phyloP scores from a whole-genome alignment of 2,888 invertebrate species.

The Campoplex capitator region DNA sequence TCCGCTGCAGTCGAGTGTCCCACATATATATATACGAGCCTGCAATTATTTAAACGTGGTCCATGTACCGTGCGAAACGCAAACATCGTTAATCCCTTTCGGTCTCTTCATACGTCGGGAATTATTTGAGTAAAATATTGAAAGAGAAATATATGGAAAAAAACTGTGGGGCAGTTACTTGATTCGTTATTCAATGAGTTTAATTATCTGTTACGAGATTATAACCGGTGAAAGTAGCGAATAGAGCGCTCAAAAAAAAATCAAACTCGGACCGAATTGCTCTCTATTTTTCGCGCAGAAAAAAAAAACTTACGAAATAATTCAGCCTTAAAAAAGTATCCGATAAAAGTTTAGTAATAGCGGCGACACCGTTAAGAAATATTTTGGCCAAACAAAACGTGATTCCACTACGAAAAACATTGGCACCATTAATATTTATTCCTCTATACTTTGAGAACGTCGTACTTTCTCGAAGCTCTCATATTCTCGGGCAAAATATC shows the following conservation, averaged over 20 bases:
- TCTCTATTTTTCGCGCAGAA: neutral
- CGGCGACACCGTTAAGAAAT: neutral
- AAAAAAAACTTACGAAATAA: neutral
- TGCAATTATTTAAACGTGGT: slow-evolving; percentile 27
- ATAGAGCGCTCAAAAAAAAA: neutral
- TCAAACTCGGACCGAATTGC: neutral
- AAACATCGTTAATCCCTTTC: slow-evolving; percentile 19
- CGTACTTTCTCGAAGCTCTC: slow-evolving; percentile 28
- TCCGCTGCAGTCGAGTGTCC: slow-evolving; percentile 31
- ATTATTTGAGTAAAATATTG: neutral
- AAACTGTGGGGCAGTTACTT: neutral
- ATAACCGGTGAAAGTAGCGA: neutral
- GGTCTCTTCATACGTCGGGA: neutral
- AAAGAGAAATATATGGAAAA: neutral
- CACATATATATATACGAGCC: slow-evolving; percentile 14
- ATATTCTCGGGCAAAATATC: slow-evolving; percentile 43
- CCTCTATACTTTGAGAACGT: neutral
- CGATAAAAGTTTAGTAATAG: neutral
- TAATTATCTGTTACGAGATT: neutral
- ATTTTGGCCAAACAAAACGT: neutral
- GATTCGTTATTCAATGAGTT: neutral
- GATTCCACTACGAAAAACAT: slow-evolving; percentile 14
- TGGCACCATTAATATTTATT: neutral
- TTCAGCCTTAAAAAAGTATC: neutral
- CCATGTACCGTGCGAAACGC: slow-evolving; percentile 17